phyloP scores from a whole-genome alignment of 2,797 vertebrate genomes.

The Thalassophryne amazonica region DNA sequence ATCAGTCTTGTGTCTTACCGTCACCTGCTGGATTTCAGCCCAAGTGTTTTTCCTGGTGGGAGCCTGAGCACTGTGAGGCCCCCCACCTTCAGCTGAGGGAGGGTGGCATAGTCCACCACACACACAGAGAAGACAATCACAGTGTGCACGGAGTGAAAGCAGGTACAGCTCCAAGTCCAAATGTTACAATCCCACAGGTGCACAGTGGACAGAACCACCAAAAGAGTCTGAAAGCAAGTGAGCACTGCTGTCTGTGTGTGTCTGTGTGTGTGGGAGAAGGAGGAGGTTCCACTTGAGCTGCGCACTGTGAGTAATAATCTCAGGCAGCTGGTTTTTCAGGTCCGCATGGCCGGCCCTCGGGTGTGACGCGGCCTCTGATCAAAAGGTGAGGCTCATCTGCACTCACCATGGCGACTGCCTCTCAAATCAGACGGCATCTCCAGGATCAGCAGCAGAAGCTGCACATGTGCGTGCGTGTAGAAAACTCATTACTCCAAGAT shows the following conservation, averaged over 20 bases:
- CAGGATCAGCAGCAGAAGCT: not conserved
- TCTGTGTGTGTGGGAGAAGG: slow-evolving; percentile 24
- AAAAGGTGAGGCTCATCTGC: slow-evolving; percentile 30
- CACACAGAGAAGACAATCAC: slow-evolving; percentile 4
- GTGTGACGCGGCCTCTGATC: slow-evolving; percentile 52
- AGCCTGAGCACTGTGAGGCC: slow-evolving; percentile 43
- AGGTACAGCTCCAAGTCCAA: not conserved
- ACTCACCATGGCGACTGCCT: slow-evolving; percentile 8
- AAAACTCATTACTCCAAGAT: no score
- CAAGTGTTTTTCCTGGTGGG: slow-evolving; percentile 42
- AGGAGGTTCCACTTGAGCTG: slow-evolving; percentile 29
- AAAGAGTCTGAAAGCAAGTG: not conserved
- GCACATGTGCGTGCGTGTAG: not conserved
- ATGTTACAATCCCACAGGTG: slow-evolving; percentile 15
- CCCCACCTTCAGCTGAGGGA: slow-evolving; percentile 59
- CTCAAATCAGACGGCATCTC: slow-evolving; percentile 7
- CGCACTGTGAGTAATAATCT: slow-evolving; percentile 45
- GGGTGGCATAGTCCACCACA: slow-evolving; percentile 72
- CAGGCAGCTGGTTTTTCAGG: slow-evolving; percentile 81
- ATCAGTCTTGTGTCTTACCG: slow-evolving; percentile 23
- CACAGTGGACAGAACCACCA: not conserved
- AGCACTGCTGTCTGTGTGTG: slow-evolving; percentile 3
- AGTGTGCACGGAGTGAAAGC: slow-evolving; percentile 3
- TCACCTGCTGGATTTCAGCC: slow-evolving; percentile 26
- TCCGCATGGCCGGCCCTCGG: slow-evolving; percentile 60